phyloP scores from a whole-genome alignment of 2,888 invertebrate species.

The Sceliomorpha sp. region DNA sequence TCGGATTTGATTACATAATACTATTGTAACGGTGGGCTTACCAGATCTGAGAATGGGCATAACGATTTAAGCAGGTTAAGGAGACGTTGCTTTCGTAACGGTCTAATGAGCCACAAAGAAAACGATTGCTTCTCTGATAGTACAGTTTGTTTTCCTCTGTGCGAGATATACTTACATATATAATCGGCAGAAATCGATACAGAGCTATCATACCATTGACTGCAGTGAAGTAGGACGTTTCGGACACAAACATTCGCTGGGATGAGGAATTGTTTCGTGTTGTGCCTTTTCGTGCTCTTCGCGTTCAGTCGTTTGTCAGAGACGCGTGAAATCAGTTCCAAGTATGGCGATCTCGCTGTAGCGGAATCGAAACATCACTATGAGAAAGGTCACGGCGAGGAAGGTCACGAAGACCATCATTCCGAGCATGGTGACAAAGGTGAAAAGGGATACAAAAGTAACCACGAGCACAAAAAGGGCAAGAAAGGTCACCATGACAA shows the following conservation, averaged over 20 bases:
- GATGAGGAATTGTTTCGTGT: constrained; percentile 43
- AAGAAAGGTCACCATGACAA: constrained; percentile 89
- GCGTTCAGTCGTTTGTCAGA: constrained; percentile 19
- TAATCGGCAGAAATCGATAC: constrained; percentile 64
- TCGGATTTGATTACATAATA: constrained; percentile 64
- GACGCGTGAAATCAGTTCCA: constrained; percentile 81
- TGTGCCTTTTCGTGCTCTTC: constrained; percentile 42
- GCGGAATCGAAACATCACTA: constrained; percentile 82
- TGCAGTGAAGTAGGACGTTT: constrained; percentile 54
- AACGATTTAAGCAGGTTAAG: constrained; percentile 71
- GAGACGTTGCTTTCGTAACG: constrained; percentile 71
- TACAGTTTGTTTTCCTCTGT: constrained; percentile 62
- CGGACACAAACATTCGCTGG: constrained; percentile 22
- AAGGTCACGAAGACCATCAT: constrained; percentile 85
- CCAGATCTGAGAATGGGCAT: constrained; percentile 60
- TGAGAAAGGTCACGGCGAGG: constrained; percentile 85
- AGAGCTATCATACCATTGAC: constrained; percentile 61
- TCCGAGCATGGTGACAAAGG: constrained; percentile 86
- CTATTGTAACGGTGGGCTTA: constrained; percentile 51
- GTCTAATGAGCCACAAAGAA: constrained; percentile 62
- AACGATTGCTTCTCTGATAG: constrained; percentile 68
- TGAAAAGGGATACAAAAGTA: constrained; percentile 87
- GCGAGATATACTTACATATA: constrained; percentile 64
- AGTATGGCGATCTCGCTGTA: constrained; percentile 81
- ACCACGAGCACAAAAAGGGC: constrained; percentile 86